Percentiles rank a stretch among this genome's conserved stretches.
Evolutionary conservation across 2,888 invertebrate genomes (phyloP).

Genomic region (Brachyopa scutellaris): DNA sequence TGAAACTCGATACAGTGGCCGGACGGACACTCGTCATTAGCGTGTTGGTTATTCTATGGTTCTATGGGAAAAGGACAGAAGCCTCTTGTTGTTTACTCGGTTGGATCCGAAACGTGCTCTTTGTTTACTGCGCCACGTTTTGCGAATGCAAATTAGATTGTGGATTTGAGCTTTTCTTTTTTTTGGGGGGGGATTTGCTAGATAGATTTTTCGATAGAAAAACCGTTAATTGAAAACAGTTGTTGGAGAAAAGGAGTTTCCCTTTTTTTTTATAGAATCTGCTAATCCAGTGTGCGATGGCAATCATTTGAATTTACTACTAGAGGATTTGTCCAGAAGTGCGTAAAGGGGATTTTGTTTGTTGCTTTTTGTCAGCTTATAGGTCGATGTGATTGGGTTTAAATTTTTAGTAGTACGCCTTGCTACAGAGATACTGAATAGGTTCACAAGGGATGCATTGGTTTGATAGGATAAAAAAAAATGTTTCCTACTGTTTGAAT

Average conservation of each 20-base stretch:
- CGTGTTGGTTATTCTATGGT: conserved; percentile 24
- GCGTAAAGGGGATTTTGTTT: not conserved
- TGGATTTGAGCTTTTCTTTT: conserved; percentile 52
- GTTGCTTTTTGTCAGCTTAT: too few relatives aligned
- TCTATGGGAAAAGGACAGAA: conserved; percentile 38
- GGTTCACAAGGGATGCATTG: too few relatives aligned
- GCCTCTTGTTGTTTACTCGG: conserved; percentile 46
- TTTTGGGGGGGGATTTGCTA: conserved; percentile 26
- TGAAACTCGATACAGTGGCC: conserved; percentile 62
- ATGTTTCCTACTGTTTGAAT: too few relatives aligned
- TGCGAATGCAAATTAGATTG: conserved; percentile 72
- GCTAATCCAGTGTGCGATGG: conserved; percentile 24
- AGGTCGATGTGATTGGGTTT: too few relatives aligned
- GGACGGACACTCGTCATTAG: conserved; percentile 59
- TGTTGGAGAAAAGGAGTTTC: conserved; percentile 15
- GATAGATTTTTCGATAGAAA: conserved; percentile 48
- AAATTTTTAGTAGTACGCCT: too few relatives aligned
- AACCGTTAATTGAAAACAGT: conserved; percentile 70
- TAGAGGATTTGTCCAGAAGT: conserved; percentile 21
- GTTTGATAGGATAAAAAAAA: too few relatives aligned
- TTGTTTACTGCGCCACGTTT: conserved; percentile 68
- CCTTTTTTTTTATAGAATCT: not conserved
- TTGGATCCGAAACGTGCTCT: conserved; percentile 62
- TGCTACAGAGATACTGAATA: too few relatives aligned
- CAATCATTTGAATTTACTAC: conserved; percentile 27